Evolutionary conservation across 2,113 vertebrate species (phyloP).

Genomic region (Ceyx margarethae): DNA sequence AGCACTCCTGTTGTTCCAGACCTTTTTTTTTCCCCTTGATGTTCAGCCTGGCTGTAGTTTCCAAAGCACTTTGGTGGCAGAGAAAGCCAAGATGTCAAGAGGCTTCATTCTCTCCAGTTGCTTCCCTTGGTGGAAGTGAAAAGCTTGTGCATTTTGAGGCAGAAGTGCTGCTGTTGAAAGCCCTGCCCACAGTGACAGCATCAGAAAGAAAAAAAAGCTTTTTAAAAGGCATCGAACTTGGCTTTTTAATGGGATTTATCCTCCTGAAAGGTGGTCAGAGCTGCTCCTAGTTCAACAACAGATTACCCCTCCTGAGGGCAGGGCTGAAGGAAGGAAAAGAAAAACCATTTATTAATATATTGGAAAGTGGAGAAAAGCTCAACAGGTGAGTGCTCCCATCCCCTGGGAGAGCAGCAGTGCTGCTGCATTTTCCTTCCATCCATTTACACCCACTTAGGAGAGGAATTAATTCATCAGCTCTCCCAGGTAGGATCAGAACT

Average conservation of each 20-base stretch:
- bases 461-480: neutral
- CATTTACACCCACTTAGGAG: neutral
- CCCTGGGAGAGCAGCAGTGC: neutral
- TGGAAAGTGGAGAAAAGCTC: neutral
- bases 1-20: neutral
- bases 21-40: neutral
- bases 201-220: constrained; percentile 21
- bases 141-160: constrained; percentile 23
- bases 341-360: neutral
- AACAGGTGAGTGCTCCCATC: neutral
- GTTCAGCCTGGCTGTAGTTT: neutral
- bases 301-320: constrained; percentile 38
- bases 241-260: constrained; percentile 13
- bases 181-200: constrained; percentile 2
- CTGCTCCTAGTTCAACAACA: neutral
- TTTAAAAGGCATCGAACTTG: neutral
- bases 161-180: constrained; percentile 11
- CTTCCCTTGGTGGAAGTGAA: constrained; percentile 39
- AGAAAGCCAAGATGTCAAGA: constrained; percentile 11
- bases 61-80: neutral
- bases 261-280: constrained; percentile 1
- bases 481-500: neutral
- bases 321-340: neutral
- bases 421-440: neutral
- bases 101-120: neutral